Evolutionary conservation across 2,113 vertebrate genomes (phyloP).

Genomic region (Xiphias gladius): DNA sequence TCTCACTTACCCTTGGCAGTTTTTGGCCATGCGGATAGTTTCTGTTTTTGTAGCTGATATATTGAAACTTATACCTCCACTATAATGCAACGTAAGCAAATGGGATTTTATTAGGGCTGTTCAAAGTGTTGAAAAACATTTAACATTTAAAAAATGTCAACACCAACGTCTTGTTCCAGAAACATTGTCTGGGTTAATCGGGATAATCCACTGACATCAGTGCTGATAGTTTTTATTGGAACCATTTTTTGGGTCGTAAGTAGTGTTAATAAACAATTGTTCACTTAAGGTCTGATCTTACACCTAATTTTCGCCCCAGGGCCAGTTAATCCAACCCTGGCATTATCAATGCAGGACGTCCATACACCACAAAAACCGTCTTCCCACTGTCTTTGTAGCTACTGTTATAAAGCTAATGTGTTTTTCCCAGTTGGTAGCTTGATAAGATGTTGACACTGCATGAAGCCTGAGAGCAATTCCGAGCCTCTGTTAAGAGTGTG

Average conservation of each 20-base stretch:
- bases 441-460: slow-evolving; percentile 37
- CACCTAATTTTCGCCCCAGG: background rate
- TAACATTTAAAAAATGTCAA: too few species aligned
- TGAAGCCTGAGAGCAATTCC: slow-evolving; percentile 13
- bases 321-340: slow-evolving; percentile 1
- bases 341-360: background rate
- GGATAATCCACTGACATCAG: too few species aligned
- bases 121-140: too few species aligned
- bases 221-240: too few species aligned
- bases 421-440: slow-evolving; percentile 17
- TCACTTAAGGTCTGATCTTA: background rate
- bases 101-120: too few species aligned
- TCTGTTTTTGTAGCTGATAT: too few species aligned
- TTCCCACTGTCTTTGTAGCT: slow-evolving; percentile 1
- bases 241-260: too few species aligned
- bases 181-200: too few species aligned
- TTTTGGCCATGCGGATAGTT: too few species aligned
- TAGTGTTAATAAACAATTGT: background rate
- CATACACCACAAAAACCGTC: background rate
- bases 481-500: slow-evolving; percentile 9
- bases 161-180: too few species aligned
- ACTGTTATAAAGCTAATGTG: slow-evolving; percentile 26
- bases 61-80: background rate
- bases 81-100: background rate
- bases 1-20: too few species aligned